These are phyloP conservation scores for Piscicola geometra DNA, from an alignment of 2,888 invertebrate species.

Conservation along the genomic window DNA sequence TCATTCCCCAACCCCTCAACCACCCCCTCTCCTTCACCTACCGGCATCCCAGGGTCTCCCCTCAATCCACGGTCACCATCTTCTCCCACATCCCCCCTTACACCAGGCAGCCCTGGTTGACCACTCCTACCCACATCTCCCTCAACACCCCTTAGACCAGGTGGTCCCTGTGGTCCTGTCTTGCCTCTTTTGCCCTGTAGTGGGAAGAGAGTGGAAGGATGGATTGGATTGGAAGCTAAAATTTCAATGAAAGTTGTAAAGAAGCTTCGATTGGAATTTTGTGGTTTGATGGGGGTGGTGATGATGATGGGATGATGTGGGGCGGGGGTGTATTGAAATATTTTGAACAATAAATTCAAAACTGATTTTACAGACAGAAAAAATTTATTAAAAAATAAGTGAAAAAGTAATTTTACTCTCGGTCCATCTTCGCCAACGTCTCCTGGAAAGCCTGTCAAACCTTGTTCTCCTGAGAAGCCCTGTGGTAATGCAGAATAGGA, in stretches of 20 bases:
- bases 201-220: no score
- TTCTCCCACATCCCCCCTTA: conserved; percentile 34
- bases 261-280: no score
- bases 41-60: conserved; percentile 33
- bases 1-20: conserved; percentile 32
- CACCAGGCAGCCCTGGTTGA: conserved; percentile 26
- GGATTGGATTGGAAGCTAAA: no score
- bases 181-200: conserved; percentile 22
- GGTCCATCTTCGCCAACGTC: conserved; percentile 9
- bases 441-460: conserved; percentile 1
- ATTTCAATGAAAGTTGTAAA: no score
- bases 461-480: not conserved
- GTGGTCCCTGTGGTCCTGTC: conserved; percentile 17
- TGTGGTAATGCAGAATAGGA: not conserved
- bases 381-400: no score
- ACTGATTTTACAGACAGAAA: no score
- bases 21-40: conserved; percentile 5
- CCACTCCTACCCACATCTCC: conserved; percentile 20
- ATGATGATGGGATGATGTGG: no score
- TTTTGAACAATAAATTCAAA: no score
- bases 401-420: no score
- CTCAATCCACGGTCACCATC: conserved; percentile 35
- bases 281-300: no score
- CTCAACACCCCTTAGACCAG: not conserved
- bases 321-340: no score